A percentile compares a stretch with the other conserved stretches of the same genome.
Conservation (phyloP, 2,113 vertebrate species). For the Fulica atra region DNA sequence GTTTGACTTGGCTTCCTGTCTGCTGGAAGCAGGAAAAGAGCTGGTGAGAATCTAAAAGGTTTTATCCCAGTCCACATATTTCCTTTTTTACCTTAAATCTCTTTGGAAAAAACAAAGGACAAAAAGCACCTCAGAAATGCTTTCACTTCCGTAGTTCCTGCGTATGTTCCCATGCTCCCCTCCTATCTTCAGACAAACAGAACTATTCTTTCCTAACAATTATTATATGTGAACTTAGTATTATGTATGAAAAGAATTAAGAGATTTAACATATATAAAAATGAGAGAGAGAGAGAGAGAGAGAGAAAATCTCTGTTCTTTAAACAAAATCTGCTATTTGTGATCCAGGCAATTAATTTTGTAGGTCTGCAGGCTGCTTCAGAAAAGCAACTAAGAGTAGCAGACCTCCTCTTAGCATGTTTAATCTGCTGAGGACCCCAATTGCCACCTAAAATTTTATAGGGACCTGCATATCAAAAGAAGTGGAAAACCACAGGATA, state of each 20-base stretch:
- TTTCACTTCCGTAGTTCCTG: not conserved
- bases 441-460: not conserved
- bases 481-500: not conserved
- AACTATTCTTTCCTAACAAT: not conserved
- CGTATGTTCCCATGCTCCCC: not conserved
- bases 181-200: not conserved
- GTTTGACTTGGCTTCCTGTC: slow-evolving; percentile 55
- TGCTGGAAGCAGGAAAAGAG: slow-evolving; percentile 50
- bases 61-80: slow-evolving; percentile 16
- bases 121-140: not conserved
- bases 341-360: not conserved
- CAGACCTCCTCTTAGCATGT: not conserved
- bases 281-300: not conserved
- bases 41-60: slow-evolving; percentile 42
- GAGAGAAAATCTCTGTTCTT: not conserved
- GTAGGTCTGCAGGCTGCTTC: not conserved
- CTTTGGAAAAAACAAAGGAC: not conserved
- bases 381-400: not conserved
- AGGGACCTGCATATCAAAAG: not conserved
- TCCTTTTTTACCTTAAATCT: not conserved
- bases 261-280: not conserved
- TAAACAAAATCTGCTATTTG: not conserved
- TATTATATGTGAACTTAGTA: not conserved
- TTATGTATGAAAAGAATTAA: not conserved
- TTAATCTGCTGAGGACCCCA: not conserved